Conservation (phyloP, 2,113 vertebrate species). For the Heliornis fulica region DNA sequence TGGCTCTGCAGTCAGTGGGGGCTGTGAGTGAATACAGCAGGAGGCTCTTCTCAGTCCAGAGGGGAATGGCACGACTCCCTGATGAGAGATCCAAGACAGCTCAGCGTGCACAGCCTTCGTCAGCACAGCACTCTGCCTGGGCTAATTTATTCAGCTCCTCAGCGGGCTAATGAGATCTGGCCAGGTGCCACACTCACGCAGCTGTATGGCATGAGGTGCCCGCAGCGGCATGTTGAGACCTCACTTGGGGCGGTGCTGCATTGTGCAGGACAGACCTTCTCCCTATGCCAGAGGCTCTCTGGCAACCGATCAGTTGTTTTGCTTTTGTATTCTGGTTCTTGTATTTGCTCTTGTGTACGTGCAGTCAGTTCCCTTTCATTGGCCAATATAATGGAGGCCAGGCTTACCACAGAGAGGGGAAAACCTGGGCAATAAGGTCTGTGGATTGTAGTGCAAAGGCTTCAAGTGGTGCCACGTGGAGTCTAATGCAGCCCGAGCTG, state of each 20-base stretch:
- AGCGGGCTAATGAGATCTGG: neutral
- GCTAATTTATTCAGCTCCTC: neutral
- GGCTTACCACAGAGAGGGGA: neutral
- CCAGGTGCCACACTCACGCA: neutral
- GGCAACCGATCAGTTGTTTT: neutral
- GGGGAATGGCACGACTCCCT: neutral
- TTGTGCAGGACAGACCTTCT: neutral
- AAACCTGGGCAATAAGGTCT: neutral
- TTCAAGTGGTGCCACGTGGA: neutral
- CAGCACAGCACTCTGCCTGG: neutral
- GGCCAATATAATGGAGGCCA: neutral
- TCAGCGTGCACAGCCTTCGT: accelerated
- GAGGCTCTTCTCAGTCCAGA: neutral
- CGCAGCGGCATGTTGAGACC: neutral
- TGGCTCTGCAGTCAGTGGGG: accelerated
- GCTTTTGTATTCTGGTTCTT: neutral
- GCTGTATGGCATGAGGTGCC: neutral
- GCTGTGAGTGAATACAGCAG: neutral
- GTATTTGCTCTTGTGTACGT: neutral
- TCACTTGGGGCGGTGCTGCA: neutral
- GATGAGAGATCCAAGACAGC: neutral
- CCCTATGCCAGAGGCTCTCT: neutral
- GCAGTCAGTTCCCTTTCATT: neutral
- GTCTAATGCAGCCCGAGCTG: neutral
- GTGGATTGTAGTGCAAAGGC: neutral